Percentiles rank a stretch among this genome's conserved stretches.
phyloP scores from a whole-genome alignment of 2,113 vertebrate species.

The Lepus europaeus region DNA sequence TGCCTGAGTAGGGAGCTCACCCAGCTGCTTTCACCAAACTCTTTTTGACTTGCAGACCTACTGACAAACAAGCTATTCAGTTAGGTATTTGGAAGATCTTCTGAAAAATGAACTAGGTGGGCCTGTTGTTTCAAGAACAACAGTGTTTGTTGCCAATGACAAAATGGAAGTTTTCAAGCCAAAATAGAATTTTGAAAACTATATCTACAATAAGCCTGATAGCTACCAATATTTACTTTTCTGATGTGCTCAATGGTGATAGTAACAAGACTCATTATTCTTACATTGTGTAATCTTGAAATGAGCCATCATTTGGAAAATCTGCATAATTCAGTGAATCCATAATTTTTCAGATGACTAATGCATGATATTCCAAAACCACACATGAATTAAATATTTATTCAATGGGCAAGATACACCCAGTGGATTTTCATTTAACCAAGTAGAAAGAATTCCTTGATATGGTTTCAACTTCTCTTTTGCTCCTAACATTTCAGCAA shows the following conservation, averaged over 20 bases:
- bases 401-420: neutral
- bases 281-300: conserved; percentile 39
- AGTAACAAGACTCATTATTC: conserved; percentile 1
- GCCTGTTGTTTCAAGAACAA: conserved; percentile 39
- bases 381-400: conserved; percentile 8
- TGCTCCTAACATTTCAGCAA: conserved; percentile 35
- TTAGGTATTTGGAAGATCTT: conserved; percentile 45
- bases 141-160: neutral
- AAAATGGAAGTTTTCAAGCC: neutral
- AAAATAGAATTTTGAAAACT: conserved; percentile 57
- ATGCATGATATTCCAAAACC: conserved; percentile 5
- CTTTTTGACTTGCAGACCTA: conserved; percentile 58
- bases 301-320: conserved; percentile 2
- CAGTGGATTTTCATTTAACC: conserved; percentile 34
- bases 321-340: neutral
- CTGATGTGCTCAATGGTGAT: conserved; percentile 12
- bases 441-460: conserved; percentile 31
- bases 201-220: neutral
- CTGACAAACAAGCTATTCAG: conserved; percentile 11
- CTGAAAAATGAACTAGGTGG: conserved; percentile 24
- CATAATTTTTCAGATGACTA: conserved; percentile 43
- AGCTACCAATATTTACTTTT: conserved; percentile 13
- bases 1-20: conserved; percentile 5
- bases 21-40: conserved; percentile 17
- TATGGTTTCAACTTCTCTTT: neutral